These are phyloP conservation scores for Clarias fuscus DNA, from an alignment of 2,797 vertebrate species.

Conservation along the genomic window DNA sequence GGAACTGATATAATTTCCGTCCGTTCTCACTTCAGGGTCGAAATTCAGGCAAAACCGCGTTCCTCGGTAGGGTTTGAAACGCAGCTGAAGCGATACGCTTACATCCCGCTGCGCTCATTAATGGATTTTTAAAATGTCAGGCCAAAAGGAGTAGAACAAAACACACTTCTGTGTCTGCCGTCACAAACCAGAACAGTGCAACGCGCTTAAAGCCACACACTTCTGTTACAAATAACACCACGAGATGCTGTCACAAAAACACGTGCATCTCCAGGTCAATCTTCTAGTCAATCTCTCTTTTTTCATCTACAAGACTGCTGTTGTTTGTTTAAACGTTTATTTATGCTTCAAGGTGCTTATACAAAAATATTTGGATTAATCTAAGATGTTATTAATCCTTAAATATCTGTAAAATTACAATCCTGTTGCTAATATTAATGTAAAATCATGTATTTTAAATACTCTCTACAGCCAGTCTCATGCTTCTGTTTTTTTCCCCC, in stretches of 20 bases:
- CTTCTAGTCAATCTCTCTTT: too few relatives aligned
- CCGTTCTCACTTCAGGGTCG: not conserved
- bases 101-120: constrained; percentile 37
- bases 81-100: not conserved
- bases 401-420: not conserved
- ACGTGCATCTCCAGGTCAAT: not conserved
- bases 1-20: not conserved
- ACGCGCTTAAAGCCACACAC: not conserved
- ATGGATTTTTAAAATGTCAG: constrained; percentile 55
- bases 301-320: not conserved
- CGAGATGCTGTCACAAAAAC: not conserved
- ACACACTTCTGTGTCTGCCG: constrained; percentile 8
- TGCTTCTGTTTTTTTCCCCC: not conserved
- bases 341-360: not conserved
- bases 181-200: not conserved
- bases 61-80: not conserved
- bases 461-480: not conserved
- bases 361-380: not conserved
- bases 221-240: not conserved
- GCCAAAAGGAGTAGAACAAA: constrained; percentile 43
- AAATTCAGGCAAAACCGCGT: not conserved
- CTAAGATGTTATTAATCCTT: not conserved
- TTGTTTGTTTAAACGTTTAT: not conserved
- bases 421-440: not conserved
- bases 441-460: not conserved